Evolutionary conservation across 2,888 invertebrate genomes (phyloP).

Genomic region (Tenthredo amoena): DNA sequence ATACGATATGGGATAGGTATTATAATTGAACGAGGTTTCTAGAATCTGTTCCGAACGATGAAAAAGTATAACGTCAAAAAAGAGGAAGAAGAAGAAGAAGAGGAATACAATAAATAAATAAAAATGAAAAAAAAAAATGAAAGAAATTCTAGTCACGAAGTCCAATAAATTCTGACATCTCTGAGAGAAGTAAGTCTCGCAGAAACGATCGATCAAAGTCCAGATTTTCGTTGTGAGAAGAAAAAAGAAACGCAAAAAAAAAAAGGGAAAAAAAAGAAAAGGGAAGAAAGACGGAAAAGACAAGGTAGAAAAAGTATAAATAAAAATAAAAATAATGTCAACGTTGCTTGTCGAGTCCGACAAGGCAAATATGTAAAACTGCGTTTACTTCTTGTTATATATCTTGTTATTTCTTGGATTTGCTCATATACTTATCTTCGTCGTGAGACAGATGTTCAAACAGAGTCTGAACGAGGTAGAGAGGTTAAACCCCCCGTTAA

Average conservation of each 20-base stretch:
- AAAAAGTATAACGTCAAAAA: background rate
- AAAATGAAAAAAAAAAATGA: background rate
- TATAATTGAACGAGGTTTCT: background rate
- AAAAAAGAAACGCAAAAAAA: background rate
- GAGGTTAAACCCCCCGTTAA: background rate
- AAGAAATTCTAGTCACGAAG: conserved; percentile 26
- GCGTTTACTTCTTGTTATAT: conserved; percentile 2
- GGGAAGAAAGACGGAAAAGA: background rate
- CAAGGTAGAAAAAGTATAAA: too few relatives aligned
- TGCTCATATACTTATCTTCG: background rate
- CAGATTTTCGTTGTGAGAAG: background rate
- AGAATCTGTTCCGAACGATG: background rate
- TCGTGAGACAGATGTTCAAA: background rate
- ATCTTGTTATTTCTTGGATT: conserved; percentile 1
- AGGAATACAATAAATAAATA: background rate
- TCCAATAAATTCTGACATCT: conserved; percentile 27
- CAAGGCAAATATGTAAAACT: background rate
- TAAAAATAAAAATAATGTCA: background rate
- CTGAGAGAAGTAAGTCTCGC: conserved; percentile 3
- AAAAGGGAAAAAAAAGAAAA: background rate
- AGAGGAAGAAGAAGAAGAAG: background rate
- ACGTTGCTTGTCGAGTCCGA: background rate
- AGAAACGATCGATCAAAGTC: conserved; percentile 7
- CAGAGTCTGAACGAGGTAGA: background rate
- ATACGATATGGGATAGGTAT: background rate